Conservation (phyloP, 2,888 invertebrate species). For the Drosophila nr. perissopoda region DNA sequence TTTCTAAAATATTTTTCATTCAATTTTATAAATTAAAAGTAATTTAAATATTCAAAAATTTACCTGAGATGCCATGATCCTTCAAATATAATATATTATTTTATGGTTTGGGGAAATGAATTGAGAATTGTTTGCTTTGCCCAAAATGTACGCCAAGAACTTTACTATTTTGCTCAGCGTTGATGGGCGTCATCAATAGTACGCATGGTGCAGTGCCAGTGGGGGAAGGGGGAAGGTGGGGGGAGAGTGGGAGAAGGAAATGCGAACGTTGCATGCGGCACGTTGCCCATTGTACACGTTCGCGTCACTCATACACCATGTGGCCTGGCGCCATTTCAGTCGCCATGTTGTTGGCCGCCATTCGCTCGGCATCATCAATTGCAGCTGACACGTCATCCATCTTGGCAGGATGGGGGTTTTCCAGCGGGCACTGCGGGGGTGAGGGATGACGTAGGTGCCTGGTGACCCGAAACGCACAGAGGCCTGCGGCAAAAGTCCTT, state of each 20-base stretch:
- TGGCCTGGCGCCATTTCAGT: conserved; percentile 49
- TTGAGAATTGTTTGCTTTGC: conserved; percentile 8
- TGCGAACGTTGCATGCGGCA: conserved; percentile 50
- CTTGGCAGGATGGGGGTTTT: conserved; percentile 47
- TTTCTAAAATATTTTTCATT: background rate
- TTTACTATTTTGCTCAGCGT: conserved; percentile 10
- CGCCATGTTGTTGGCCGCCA: conserved; percentile 71
- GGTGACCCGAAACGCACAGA: conserved; percentile 63
- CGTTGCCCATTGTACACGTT: conserved; percentile 58
- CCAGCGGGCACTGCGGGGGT: background rate
- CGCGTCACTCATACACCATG: conserved; percentile 73
- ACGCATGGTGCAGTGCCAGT: background rate
- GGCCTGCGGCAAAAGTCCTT: conserved; percentile 81
- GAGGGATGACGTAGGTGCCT: background rate
- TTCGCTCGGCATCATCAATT: conserved; percentile 81
- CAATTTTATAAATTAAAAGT: background rate
- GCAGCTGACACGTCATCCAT: conserved; percentile 83
- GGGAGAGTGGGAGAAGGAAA: background rate
- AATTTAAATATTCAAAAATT: background rate
- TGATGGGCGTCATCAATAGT: conserved; percentile 25
- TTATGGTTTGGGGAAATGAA: conserved; percentile 5
- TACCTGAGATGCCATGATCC: background rate
- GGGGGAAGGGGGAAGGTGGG: background rate
- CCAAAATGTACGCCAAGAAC: background rate
- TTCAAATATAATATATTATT: background rate